Percentiles rank a stretch among this genome's conserved stretches.
These are phyloP conservation scores for Sebastes alutus DNA, from an alignment of 2,797 vertebrate species.

Conservation along the genomic window DNA sequence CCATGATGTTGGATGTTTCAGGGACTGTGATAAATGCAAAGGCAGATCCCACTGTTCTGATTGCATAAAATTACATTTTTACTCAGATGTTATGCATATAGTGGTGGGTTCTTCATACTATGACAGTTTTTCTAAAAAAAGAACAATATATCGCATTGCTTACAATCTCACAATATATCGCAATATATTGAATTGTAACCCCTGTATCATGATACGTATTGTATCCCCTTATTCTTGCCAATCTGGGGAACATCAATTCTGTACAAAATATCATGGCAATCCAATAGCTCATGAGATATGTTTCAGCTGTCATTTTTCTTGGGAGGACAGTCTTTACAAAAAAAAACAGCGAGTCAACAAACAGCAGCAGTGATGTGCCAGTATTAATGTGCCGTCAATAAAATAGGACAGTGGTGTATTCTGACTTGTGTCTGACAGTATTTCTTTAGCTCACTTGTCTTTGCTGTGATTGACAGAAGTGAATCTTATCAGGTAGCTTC, in stretches of 20 bases:
- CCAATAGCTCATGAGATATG: not conserved
- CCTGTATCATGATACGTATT: no score
- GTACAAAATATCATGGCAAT: not conserved
- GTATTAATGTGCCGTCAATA: not conserved
- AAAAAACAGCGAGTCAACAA: not conserved
- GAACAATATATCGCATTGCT: not conserved
- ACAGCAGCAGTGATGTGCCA: not conserved
- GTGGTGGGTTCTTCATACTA: no score
- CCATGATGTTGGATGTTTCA: no score
- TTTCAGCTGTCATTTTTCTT: not conserved
- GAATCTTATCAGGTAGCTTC: conserved; percentile 4
- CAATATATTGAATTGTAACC: no score
- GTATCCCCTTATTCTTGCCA: no score
- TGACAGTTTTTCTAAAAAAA: no score
- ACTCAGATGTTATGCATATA: accelerated
- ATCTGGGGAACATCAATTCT: not conserved
- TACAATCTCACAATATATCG: no score
- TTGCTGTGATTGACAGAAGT: not conserved
- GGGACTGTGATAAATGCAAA: no score
- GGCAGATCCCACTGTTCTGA: no score
- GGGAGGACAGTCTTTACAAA: not conserved
- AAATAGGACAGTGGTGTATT: not conserved
- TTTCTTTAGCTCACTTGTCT: not conserved
- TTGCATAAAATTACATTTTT: no score
- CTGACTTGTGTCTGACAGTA: not conserved